These are phyloP conservation scores for Carcina quercana DNA, from an alignment of 2,888 invertebrate genomes.

Conservation along the genomic window DNA sequence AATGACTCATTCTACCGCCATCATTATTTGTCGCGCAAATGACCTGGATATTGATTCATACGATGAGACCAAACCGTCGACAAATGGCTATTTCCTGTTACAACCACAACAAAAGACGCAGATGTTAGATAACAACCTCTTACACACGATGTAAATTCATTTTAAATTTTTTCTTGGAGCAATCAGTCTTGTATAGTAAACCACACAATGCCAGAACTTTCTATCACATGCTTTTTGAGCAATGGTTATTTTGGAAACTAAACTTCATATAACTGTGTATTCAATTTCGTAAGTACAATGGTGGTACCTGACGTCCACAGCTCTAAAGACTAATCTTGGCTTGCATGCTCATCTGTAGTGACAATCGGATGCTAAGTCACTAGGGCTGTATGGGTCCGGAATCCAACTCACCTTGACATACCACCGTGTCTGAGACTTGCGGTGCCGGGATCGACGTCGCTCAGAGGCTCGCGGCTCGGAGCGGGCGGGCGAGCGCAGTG, in stretches of 20 bases:
- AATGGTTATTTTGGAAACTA: no score
- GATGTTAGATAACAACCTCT: no score
- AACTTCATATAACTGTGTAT: no score
- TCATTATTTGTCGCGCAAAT: constrained; percentile 24
- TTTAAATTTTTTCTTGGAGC: no score
- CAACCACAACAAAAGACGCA: constrained; percentile 7
- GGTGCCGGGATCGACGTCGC: constrained; percentile 56
- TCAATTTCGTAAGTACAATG: no score
- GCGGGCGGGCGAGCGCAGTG: constrained; percentile 58
- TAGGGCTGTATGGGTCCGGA: no score
- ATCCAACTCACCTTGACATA: constrained; percentile 81
- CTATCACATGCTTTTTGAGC: no score
- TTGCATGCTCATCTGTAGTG: no score
- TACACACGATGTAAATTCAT: no score
- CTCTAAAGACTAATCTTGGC: no score
- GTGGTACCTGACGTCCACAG: no score
- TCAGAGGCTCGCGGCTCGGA: constrained; percentile 41
- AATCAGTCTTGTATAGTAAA: neutral
- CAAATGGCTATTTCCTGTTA: constrained; percentile 26
- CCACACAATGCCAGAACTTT: neutral
- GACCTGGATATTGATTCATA: constrained; percentile 27
- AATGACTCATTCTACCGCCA: constrained; percentile 20
- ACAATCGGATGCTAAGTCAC: no score
- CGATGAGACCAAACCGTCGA: constrained; percentile 11
- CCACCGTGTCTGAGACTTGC: constrained; percentile 77